phyloP scores from a whole-genome alignment of 2,797 vertebrate genomes.

The Setipinna tenuifilis region DNA sequence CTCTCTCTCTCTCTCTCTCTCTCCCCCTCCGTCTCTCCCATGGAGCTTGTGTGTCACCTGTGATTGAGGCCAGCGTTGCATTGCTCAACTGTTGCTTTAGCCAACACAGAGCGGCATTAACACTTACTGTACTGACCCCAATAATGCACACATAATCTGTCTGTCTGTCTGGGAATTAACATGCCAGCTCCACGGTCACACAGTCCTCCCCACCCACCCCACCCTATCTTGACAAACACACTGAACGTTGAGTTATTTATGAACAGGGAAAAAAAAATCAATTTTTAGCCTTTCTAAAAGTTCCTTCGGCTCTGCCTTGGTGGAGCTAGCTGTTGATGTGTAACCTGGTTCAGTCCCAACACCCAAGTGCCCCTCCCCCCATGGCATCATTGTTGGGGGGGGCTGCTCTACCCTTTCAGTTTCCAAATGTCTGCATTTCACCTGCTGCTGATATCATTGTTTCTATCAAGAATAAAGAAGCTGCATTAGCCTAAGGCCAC shows the following conservation, averaged over 20 bases:
- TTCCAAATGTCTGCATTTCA: neutral
- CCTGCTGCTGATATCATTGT: too few relatives aligned
- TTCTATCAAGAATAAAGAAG: too few relatives aligned
- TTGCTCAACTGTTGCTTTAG: neutral
- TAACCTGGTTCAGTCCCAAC: neutral
- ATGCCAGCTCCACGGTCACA: neutral
- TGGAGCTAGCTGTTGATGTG: neutral
- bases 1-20: neutral
- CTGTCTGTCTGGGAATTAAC: neutral
- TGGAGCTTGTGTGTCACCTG: neutral
- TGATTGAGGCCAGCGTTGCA: neutral
- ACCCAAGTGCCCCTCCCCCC: too few relatives aligned
- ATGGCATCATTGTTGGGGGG: neutral
- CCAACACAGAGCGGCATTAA: neutral
- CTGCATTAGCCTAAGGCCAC: too few relatives aligned
- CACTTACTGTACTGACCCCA: constrained; percentile 10
- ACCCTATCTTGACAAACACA: neutral
- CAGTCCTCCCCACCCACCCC: neutral
- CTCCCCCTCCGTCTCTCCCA: neutral
- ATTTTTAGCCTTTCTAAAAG: neutral
- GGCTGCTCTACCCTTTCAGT: neutral
- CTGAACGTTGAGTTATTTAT: neutral
- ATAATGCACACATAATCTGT: neutral
- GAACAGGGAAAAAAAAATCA: neutral
- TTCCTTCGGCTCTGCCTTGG: neutral